A percentile compares a stretch with the other conserved stretches of the same genome.
These are phyloP conservation scores for Trematomus loennbergii DNA, from an alignment of 2,113 vertebrate species.

Conservation along the genomic window DNA sequence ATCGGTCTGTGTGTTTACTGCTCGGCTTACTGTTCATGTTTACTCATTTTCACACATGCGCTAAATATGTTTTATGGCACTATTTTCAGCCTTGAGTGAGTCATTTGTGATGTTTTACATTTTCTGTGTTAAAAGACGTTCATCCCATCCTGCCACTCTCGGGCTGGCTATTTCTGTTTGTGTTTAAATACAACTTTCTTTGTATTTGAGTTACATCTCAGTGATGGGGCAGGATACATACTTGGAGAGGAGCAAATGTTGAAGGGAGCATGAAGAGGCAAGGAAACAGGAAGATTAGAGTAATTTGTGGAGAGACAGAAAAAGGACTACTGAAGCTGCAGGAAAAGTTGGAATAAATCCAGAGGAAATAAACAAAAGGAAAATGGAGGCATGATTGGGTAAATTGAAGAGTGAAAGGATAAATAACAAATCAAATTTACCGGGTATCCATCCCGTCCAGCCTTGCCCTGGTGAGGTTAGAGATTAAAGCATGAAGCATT, in stretches of 20 bases:
- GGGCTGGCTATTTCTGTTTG: neutral
- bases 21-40: constrained; percentile 3
- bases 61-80: constrained; percentile 6
- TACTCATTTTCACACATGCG: constrained; percentile 10
- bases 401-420: constrained; percentile 63
- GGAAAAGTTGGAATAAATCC: constrained; percentile 10
- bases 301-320: neutral
- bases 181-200: constrained; percentile 18
- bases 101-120: neutral
- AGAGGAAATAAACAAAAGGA: neutral
- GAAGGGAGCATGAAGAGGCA: neutral
- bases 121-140: neutral
- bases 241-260: constrained; percentile 8
- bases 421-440: constrained; percentile 87
- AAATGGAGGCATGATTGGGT: constrained; percentile 38
- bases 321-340: neutral
- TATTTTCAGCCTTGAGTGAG: neutral
- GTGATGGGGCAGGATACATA: constrained; percentile 56
- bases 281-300: neutral
- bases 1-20: constrained; percentile 23
- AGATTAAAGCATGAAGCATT: constrained; percentile 80
- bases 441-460: constrained; percentile 98
- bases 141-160: neutral
- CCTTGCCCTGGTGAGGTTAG: constrained; percentile 93
- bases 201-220: constrained; percentile 20